phyloP scores from a whole-genome alignment of 1,140 invertebrate genomes.

The Brachionus plicatilis region DNA sequence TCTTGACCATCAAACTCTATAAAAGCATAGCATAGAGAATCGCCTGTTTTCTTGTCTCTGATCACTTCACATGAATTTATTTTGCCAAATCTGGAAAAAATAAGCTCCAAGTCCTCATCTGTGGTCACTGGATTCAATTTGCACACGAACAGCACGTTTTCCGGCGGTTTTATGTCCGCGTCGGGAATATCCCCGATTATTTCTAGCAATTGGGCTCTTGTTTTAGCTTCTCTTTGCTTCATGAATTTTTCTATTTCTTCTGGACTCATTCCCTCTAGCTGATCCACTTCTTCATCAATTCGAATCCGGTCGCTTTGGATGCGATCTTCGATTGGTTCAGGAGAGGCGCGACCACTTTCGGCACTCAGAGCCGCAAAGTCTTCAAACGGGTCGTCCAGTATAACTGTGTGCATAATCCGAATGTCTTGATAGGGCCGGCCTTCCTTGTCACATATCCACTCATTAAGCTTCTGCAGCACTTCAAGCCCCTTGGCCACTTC shows the following conservation, averaged over 20 bases:
- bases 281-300: conserved; percentile 89
- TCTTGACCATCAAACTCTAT: conserved; percentile 87
- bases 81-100: conserved; percentile 91
- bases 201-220: conserved; percentile 91
- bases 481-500: conserved; percentile 74
- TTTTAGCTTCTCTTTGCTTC: conserved; percentile 85
- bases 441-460: conserved; percentile 83
- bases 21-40: conserved; percentile 97
- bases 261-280: conserved; percentile 72
- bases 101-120: conserved; percentile 94
- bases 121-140: conserved; percentile 99
- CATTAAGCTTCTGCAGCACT: conserved; percentile 79
- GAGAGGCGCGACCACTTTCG: conserved; percentile 63
- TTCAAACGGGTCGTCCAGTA: conserved; percentile 90
- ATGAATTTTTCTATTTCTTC: conserved; percentile 81
- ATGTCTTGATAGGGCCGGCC: conserved; percentile 91
- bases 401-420: conserved; percentile 90
- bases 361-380: conserved; percentile 69
- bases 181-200: conserved; percentile 62
- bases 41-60: conserved; percentile 79
- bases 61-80: conserved; percentile 92
- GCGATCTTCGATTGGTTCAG: conserved; percentile 74
- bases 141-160: conserved; percentile 98
- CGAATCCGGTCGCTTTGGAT: conserved; percentile 64
- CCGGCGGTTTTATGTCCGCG: conserved; percentile 91